Conservation (phyloP, 2,888 invertebrate species). For the Lomographa bimaculata region DNA sequence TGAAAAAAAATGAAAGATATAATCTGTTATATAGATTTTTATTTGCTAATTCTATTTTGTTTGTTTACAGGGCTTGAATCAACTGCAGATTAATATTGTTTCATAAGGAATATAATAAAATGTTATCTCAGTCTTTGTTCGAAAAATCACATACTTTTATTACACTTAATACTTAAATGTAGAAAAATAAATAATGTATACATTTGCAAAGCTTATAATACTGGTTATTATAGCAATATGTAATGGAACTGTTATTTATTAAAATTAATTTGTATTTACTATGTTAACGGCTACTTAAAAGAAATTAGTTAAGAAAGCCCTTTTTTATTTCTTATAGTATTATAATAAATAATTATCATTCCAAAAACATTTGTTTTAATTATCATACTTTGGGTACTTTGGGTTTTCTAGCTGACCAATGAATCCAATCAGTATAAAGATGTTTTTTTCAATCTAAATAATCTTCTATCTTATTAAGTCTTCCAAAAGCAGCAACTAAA, state of each 20-base stretch:
- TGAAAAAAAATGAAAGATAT: too few relatives aligned
- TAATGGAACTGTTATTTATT: slow-evolving; percentile 57
- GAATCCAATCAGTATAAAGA: too few relatives aligned
- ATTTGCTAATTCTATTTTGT: too few relatives aligned
- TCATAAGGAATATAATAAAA: slow-evolving; percentile 18
- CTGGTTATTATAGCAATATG: slow-evolving; percentile 43
- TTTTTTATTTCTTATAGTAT: slow-evolving; percentile 48
- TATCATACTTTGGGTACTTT: slow-evolving; percentile 36
- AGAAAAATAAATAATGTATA: slow-evolving; percentile 39
- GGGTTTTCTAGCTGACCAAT: too few relatives aligned
- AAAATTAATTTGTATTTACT: slow-evolving; percentile 48
- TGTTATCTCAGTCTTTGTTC: slow-evolving; percentile 45
- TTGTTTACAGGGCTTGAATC: slow-evolving; percentile 67
- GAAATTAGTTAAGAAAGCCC: slow-evolving; percentile 40
- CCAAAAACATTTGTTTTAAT: slow-evolving; percentile 54
- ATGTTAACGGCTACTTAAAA: slow-evolving; percentile 44
- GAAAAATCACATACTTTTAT: slow-evolving; percentile 44
- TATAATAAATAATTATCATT: slow-evolving; percentile 61
- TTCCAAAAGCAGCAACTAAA: too few relatives aligned
- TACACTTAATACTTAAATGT: slow-evolving; percentile 33
- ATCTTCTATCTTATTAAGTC: too few relatives aligned
- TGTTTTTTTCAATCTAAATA: too few relatives aligned
- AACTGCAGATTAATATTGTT: slow-evolving; percentile 31
- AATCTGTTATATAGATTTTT: too few relatives aligned
- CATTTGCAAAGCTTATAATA: slow-evolving; percentile 41